Conservation (phyloP, 2,888 invertebrate species). For the Catocala sponsa region DNA sequence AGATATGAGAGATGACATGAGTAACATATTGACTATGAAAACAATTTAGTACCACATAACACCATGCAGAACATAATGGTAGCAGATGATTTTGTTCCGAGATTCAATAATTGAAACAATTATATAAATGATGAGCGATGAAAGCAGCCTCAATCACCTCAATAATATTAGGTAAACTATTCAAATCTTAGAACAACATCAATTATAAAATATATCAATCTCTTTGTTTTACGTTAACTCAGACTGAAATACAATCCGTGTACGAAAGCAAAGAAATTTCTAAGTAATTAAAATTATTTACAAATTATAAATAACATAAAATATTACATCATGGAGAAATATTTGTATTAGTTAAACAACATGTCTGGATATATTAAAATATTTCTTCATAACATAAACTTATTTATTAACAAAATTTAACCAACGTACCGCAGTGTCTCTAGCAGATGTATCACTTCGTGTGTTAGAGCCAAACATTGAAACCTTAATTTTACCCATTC, state of each 20-base stretch:
- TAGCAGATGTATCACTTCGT: slow-evolving; percentile 91
- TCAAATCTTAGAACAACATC: slow-evolving; percentile 55
- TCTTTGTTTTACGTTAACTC: slow-evolving; percentile 37
- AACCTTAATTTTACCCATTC: slow-evolving; percentile 94
- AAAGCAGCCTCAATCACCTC: too few relatives aligned
- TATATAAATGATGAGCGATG: neutral
- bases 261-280: slow-evolving; percentile 60
- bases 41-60: slow-evolving; percentile 81
- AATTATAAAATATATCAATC: slow-evolving; percentile 38
- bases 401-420: slow-evolving; percentile 49
- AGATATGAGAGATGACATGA: slow-evolving; percentile 49
- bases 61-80: slow-evolving; percentile 75
- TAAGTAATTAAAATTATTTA: slow-evolving; percentile 50
- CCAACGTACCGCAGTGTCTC: slow-evolving; percentile 88
- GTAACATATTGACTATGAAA: slow-evolving; percentile 34
- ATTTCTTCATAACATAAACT: slow-evolving; percentile 82
- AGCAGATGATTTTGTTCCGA: slow-evolving; percentile 53
- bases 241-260: slow-evolving; percentile 28
- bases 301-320: slow-evolving; percentile 52
- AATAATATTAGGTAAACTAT: neutral
- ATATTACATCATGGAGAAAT: slow-evolving; percentile 82
- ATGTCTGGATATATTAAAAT: slow-evolving; percentile 52
- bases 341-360: slow-evolving; percentile 52
- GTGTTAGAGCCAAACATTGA: slow-evolving; percentile 91
- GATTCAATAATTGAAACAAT: slow-evolving; percentile 37